Evolutionary conservation across 2,888 invertebrate species (phyloP).

Genomic region (Andricus quercusramuli): DNA sequence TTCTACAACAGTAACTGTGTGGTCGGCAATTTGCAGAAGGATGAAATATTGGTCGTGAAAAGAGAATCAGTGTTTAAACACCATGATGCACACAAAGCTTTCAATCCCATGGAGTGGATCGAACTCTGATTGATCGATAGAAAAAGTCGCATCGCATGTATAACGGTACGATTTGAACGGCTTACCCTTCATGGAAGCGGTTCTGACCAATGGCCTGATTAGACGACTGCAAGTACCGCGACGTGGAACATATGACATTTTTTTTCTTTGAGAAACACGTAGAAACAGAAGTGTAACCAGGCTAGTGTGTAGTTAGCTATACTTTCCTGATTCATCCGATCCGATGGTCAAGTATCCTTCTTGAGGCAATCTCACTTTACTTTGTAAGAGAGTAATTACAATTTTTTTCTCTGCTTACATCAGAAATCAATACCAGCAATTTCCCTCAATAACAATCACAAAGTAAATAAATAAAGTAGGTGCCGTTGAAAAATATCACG

Average conservation of each 20-base stretch:
- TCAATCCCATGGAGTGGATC: conserved; percentile 48
- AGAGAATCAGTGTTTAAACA: conserved; percentile 17
- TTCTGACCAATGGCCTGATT: conserved; percentile 70
- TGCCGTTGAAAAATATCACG: no score
- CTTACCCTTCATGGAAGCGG: conserved; percentile 75
- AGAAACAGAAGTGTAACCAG: conserved; percentile 56
- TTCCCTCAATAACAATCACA: background rate
- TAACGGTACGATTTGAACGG: conserved; percentile 75
- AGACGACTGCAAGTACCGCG: conserved; percentile 61
- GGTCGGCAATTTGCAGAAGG: background rate
- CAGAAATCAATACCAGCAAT: background rate
- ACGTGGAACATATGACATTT: conserved; percentile 55
- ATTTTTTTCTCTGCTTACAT: background rate
- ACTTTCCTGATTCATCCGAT: conserved; percentile 36
- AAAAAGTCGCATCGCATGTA: conserved; percentile 62
- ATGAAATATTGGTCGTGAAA: background rate
- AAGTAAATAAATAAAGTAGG: background rate
- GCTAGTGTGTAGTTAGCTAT: conserved; percentile 46
- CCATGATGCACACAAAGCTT: conserved; percentile 21
- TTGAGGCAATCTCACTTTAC: conserved; percentile 36
- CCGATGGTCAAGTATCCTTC: conserved; percentile 23
- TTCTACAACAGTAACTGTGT: background rate
- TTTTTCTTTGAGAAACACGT: conserved; percentile 51
- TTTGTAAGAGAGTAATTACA: conserved; percentile 7
- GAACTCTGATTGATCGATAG: conserved; percentile 61